These are phyloP conservation scores for Cyanoderma ruficeps DNA, from an alignment of 2,113 vertebrate genomes.

Conservation along the genomic window DNA sequence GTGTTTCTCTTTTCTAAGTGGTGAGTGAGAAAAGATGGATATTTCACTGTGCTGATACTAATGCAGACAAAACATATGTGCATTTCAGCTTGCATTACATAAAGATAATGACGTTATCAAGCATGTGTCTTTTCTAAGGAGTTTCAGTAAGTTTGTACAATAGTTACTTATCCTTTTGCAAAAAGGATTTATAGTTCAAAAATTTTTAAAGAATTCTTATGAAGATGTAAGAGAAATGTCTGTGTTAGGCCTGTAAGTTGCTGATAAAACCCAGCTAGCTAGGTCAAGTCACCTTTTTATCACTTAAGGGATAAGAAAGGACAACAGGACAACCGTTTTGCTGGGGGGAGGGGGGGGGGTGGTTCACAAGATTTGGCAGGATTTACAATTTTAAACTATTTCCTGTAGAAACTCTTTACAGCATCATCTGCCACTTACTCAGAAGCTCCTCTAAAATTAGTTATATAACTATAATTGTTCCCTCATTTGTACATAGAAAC, in stretches of 20 bases:
- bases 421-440: not conserved
- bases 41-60: not conserved
- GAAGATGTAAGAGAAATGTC: not conserved
- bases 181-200: not conserved
- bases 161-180: not conserved
- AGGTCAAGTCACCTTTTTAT: not conserved
- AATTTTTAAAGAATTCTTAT: not conserved
- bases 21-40: not conserved
- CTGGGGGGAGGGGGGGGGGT: too few species aligned
- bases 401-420: not conserved
- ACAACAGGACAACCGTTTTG: not conserved
- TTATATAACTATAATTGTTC: not conserved
- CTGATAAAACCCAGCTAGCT: not conserved
- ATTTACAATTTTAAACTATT: not conserved
- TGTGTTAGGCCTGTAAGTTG: not conserved
- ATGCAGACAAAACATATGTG: not conserved
- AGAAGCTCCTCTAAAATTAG: not conserved
- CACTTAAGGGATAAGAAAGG: not conserved
- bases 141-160: not conserved
- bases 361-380: not conserved
- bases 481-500: not conserved
- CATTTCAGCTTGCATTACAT: not conserved
- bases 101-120: not conserved
- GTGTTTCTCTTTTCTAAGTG: not conserved
- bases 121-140: not conserved